These are phyloP conservation scores for Leptinotarsa juncta DNA, from an alignment of 2,888 invertebrate genomes.

Conservation along the genomic window DNA sequence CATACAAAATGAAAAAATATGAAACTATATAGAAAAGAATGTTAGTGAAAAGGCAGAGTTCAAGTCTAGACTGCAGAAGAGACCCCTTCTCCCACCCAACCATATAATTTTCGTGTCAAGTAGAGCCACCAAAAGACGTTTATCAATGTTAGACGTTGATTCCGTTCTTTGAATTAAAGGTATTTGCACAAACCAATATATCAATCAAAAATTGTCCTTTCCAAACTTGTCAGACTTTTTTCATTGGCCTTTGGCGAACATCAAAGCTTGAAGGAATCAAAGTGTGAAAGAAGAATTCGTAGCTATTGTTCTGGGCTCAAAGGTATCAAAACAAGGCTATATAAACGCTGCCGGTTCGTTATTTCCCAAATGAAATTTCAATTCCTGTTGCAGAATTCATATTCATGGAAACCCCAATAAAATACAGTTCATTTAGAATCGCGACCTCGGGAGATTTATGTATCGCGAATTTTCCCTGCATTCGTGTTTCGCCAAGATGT, in stretches of 20 bases:
- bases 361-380: constrained; percentile 54
- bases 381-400: constrained; percentile 56
- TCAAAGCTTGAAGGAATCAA: not conserved
- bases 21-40: no score
- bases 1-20: no score
- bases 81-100: no score
- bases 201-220: not conserved
- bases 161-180: no score
- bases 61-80: no score
- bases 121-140: no score
- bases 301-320: constrained; percentile 50
- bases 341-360: constrained; percentile 44
- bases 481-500: constrained; percentile 61
- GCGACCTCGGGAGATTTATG: constrained; percentile 60
- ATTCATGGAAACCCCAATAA: constrained; percentile 60
- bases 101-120: no score
- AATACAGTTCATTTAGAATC: constrained; percentile 59
- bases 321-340: constrained; percentile 46
- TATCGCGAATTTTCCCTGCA: constrained; percentile 60
- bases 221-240: not conserved
- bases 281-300: constrained; percentile 18
- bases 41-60: no score
- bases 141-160: no score
- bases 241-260: not conserved
- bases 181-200: constrained; percentile 4